phyloP scores from a whole-genome alignment of 1,140 invertebrate genomes.

The Drosophila kanapiae region DNA sequence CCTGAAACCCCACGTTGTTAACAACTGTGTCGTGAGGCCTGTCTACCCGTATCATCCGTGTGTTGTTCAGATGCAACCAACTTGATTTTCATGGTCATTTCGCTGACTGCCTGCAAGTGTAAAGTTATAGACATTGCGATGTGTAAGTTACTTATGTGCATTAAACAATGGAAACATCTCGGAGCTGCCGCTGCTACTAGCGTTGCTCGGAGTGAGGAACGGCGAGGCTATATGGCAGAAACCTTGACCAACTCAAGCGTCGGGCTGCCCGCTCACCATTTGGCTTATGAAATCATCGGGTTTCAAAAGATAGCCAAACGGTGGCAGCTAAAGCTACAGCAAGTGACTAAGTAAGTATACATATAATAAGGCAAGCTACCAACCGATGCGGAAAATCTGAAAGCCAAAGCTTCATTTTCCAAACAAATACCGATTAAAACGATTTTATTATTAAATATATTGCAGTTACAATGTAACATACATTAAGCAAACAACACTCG shows the following conservation, averaged over 20 bases:
- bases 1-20: conserved; percentile 11
- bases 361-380: conserved; percentile 35
- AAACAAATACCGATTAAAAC: conserved; percentile 24
- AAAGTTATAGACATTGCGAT: conserved; percentile 51
- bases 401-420: conserved; percentile 44
- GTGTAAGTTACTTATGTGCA: conserved; percentile 56
- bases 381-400: conserved; percentile 75
- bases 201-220: neutral
- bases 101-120: conserved; percentile 32
- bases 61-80: conserved; percentile 33
- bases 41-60: conserved; percentile 5
- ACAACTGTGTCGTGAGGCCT: conserved; percentile 2
- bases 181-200: conserved; percentile 23
- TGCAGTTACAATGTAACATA: conserved; percentile 15
- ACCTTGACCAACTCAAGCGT: conserved; percentile 75
- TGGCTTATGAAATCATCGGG: conserved; percentile 61
- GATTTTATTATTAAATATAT: conserved; percentile 25
- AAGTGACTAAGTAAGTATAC: conserved; percentile 12
- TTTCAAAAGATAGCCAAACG: conserved; percentile 70
- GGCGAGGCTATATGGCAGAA: conserved; percentile 50
- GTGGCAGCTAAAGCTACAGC: conserved; percentile 36
- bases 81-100: conserved; percentile 50
- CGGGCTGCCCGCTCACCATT: conserved; percentile 29
- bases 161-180: conserved; percentile 64
- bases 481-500: conserved; percentile 9